phyloP scores from a whole-genome alignment of 2,797 vertebrate species.

The Sciaenops ocellatus region DNA sequence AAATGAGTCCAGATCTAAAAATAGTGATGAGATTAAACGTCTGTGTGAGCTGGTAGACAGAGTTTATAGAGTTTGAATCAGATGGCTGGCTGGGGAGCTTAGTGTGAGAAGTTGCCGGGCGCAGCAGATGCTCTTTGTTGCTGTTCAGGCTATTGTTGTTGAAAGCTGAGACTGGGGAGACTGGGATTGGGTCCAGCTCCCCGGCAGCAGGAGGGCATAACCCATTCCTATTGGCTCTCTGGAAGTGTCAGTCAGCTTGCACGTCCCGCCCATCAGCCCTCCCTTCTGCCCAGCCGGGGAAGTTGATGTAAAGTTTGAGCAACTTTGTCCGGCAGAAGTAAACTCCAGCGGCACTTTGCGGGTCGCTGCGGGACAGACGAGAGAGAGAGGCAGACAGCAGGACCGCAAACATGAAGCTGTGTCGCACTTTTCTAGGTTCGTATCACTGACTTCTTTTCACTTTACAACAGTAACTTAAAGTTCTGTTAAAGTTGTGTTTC shows the following conservation, averaged over 20 bases:
- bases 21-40: background rate
- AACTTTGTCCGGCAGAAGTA: constrained; percentile 88
- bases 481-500: constrained; percentile 11
- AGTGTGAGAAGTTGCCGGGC: constrained; percentile 67
- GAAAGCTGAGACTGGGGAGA: constrained; percentile 68
- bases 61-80: constrained; percentile 25
- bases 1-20: background rate
- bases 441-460: constrained; percentile 64
- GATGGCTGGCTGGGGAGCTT: constrained; percentile 43
- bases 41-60: background rate
- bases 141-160: constrained; percentile 81
- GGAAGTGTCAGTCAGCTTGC: constrained; percentile 49
- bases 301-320: constrained; percentile 86
- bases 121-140: constrained; percentile 84
- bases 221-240: constrained; percentile 84
- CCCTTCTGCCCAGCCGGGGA: constrained; percentile 73
- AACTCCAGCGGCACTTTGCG: constrained; percentile 74
- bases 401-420: constrained; percentile 92
- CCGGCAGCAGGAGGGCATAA: constrained; percentile 72
- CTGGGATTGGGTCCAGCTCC: constrained; percentile 83
- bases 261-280: constrained; percentile 22
- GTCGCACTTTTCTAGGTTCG: constrained; percentile 94
- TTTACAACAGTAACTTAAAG: constrained; percentile 3
- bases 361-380: constrained; percentile 61
- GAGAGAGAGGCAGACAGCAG: constrained; percentile 40